These are phyloP conservation scores for Acromyrmex heyeri DNA, from an alignment of 1,140 invertebrate species.

Conservation along the genomic window DNA sequence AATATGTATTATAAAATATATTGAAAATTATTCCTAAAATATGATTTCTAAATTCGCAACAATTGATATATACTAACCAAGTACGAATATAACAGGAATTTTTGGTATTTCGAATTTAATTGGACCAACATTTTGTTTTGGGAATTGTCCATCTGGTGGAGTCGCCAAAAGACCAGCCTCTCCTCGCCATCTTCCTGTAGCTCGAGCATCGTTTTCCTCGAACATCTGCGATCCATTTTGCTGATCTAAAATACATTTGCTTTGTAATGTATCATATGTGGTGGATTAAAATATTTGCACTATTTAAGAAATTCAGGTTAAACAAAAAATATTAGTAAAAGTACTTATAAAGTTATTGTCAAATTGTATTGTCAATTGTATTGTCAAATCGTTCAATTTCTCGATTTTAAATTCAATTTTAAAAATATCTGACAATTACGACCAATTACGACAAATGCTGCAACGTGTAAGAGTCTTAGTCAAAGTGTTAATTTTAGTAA, in stretches of 20 bases:
- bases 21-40: background rate
- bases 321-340: background rate
- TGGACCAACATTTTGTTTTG: conserved; percentile 91
- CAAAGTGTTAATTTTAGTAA: too few species aligned
- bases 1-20: background rate
- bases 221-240: conserved; percentile 91
- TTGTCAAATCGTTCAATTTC: background rate
- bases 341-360: background rate
- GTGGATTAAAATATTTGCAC: background rate
- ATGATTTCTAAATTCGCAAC: background rate
- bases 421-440: too few species aligned
- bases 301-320: background rate
- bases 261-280: background rate
- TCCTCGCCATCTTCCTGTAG: conserved; percentile 84
- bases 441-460: too few species aligned
- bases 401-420: too few species aligned
- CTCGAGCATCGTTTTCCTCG: conserved; percentile 88
- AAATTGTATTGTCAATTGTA: background rate
- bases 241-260: conserved; percentile 88
- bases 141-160: conserved; percentile 89
- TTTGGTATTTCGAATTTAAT: conserved; percentile 94
- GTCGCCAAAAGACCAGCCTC: conserved; percentile 86
- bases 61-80: conserved; percentile 88
- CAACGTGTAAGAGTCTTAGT: too few species aligned
- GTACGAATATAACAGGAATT: conserved; percentile 95